Base-by-base conservation (phyloP, 1,140 invertebrate species). In the Brachionus plicatilis region DNA sequence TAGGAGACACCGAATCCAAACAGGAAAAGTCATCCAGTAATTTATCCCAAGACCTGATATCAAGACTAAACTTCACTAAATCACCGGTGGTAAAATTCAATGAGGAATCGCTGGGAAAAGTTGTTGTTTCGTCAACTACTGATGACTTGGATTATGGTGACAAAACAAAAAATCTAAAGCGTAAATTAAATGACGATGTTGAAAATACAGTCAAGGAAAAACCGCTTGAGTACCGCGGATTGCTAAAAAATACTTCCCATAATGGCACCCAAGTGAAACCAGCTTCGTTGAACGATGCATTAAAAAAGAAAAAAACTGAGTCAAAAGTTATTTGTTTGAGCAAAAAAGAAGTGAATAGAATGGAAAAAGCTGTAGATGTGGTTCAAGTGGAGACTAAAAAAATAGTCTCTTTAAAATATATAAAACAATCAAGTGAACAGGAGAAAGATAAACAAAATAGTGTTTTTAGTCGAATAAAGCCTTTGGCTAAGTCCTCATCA, bases 91-190 rank as follows among this genome's bases (percentile, higher is more conserved):
- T 76, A 8, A 76, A 76, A 37, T 76, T 76, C n/a, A 76, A 76
- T 76, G 72, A 76, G 24, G 72, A 76, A 12, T 76, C 72, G 0
- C 33, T 76, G 43, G 45, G 72, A 20, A 76, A 76, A 76, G 72
- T 76, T 47, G 72, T 76, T 27, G 72, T 76, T n/a, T 76, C 72
- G 0, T 76, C 72, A 14, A 76, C 72, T 50, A 76, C 72, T 29
- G 45, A 76, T 76, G 72, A 76, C 11, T 4, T 50, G 17, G 43
- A 47, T 1, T 3, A 50, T 50, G 53, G n/a, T 3, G 20, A 47
- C 3, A 76, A 76, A 20, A 47, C 24, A 14, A 76, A 76, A 50
- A 76, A 72, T 1, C 43, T 72, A 4, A 72, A 72, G n/a, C 37
- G 72, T 14, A 76, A 76, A 76, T 50, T 76, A 27, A 75, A 43